Evolutionary conservation across 1,140 invertebrate genomes (phyloP).

Genomic region (Listronotus oregonensis): DNA sequence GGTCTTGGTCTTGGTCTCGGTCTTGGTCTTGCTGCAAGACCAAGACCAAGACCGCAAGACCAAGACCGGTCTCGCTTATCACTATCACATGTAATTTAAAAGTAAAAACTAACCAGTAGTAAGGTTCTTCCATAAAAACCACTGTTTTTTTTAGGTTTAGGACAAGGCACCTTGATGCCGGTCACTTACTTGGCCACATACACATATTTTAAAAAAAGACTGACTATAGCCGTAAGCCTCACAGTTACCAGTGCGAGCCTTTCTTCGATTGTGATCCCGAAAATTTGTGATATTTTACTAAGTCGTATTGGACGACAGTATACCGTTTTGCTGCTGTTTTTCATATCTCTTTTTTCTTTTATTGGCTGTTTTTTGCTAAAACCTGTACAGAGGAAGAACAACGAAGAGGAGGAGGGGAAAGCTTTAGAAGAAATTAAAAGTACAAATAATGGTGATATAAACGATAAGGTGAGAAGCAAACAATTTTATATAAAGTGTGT

Average conservation of each 20-base stretch:
- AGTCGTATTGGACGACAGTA: constrained; percentile 43
- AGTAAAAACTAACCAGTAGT: too few relatives aligned
- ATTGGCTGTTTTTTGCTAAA: constrained; percentile 44
- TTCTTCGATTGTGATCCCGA: constrained; percentile 56
- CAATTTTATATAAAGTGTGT: too few relatives aligned
- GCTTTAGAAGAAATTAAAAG: neutral
- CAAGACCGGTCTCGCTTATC: too few relatives aligned
- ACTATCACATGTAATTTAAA: too few relatives aligned
- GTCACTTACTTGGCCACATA: constrained; percentile 54
- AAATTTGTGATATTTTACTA: constrained; percentile 50
- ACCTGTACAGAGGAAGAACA: constrained; percentile 26
- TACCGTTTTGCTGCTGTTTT: constrained; percentile 55
- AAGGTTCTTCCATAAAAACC: too few relatives aligned
- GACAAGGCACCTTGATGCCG: constrained; percentile 53
- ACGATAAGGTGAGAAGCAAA: too few relatives aligned
- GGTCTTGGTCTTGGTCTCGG: too few relatives aligned
- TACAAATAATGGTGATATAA: neutral
- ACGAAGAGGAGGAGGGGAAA: neutral
- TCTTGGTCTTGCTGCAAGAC: too few relatives aligned
- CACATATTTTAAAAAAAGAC: constrained; percentile 57
- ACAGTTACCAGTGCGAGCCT: constrained; percentile 55
- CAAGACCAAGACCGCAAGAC: too few relatives aligned
- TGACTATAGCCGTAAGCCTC: constrained; percentile 56
- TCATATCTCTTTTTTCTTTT: constrained; percentile 52
- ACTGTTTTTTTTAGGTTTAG: constrained; percentile 49